These are phyloP conservation scores for Saturnia pavonia DNA, from an alignment of 2,888 invertebrate species.

Conservation along the genomic window DNA sequence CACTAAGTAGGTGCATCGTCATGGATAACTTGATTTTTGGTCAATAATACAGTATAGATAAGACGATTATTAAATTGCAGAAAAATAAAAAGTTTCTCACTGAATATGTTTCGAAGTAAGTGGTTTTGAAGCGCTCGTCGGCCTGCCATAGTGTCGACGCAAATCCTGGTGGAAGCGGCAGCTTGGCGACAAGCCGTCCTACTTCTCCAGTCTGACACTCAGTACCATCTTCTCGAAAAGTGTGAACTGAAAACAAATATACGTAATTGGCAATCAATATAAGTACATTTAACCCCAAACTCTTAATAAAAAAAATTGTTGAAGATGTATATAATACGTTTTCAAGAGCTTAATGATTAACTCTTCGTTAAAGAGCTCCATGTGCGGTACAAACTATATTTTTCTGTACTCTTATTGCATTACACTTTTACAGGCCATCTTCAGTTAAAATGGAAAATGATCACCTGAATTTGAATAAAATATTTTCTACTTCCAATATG, in stretches of 20 bases:
- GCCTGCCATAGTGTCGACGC: constrained; percentile 91
- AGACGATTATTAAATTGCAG: background rate
- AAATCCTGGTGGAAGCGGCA: constrained; percentile 95
- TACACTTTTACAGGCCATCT: no score
- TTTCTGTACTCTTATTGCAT: no score
- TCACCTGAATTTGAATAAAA: no score
- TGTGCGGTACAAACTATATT: no score
- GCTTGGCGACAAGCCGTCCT: constrained; percentile 90
- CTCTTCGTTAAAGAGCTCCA: no score
- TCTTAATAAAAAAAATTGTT: background rate
- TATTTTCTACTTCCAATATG: no score
- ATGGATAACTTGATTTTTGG: background rate
- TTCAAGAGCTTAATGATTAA: no score
- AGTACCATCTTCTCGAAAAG: constrained; percentile 82
- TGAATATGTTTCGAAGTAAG: constrained; percentile 91
- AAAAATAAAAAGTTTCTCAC: constrained; percentile 76
- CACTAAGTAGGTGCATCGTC: background rate
- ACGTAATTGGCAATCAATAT: background rate
- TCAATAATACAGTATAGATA: no score
- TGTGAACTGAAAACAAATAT: constrained; percentile 51
- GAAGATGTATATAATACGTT: no score
- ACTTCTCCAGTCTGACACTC: constrained; percentile 87
- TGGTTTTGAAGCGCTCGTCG: constrained; percentile 89
- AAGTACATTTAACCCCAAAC: background rate
- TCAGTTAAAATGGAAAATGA: no score